These are phyloP conservation scores for Otis tarda DNA, from an alignment of 2,113 vertebrate genomes.

Conservation along the genomic window DNA sequence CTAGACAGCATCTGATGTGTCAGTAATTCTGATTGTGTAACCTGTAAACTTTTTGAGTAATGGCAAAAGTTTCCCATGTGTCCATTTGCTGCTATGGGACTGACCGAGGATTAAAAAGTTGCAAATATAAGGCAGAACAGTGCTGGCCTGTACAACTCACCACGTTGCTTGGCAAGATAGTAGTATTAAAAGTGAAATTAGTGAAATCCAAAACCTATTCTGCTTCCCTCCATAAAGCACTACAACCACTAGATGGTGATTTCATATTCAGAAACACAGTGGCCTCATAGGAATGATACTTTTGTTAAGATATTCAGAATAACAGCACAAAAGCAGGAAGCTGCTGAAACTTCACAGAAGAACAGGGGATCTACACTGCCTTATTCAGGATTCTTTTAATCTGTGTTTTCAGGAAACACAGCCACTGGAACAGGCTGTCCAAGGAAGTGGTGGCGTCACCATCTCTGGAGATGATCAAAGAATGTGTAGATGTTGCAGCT, in stretches of 20 bases:
- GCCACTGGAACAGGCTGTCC: too few relatives aligned
- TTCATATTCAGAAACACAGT: background rate
- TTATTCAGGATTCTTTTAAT: conserved; percentile 1
- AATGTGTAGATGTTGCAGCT: too few relatives aligned
- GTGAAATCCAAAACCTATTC: background rate
- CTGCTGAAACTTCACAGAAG: background rate
- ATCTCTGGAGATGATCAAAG: too few relatives aligned
- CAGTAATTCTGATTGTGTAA: background rate
- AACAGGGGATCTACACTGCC: background rate
- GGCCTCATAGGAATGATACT: background rate
- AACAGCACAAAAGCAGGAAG: background rate
- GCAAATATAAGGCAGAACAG: background rate
- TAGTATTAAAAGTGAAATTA: background rate
- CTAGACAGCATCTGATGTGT: background rate
- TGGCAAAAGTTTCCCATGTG: accelerated
- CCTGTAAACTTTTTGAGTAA: background rate
- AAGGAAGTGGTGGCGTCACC: too few relatives aligned
- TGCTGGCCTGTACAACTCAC: background rate
- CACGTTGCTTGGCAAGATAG: background rate
- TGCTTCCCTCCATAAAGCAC: background rate
- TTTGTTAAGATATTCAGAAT: background rate
- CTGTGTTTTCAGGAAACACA: background rate
- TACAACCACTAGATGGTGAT: background rate
- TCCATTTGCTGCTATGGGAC: background rate
- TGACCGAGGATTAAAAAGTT: background rate